Percentiles rank a stretch among this genome's conserved stretches.
Evolutionary conservation across 2,888 invertebrate genomes (phyloP).

Genomic region (Rotaria magnacalcarata): DNA sequence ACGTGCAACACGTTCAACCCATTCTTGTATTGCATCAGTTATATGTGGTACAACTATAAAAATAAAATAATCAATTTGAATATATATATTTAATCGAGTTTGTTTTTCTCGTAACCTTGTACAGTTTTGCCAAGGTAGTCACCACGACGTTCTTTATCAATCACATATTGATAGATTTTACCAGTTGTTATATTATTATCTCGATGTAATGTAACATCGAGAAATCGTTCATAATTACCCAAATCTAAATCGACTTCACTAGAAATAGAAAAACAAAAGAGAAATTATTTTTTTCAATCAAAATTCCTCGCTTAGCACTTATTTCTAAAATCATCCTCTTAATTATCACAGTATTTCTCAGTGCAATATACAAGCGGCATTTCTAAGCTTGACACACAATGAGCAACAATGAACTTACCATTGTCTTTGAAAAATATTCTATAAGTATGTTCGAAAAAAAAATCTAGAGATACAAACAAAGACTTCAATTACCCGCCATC

Average conservation of each 20-base stretch:
- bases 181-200: slow-evolving; percentile 33
- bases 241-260: slow-evolving; percentile 56
- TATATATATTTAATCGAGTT: background rate
- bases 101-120: slow-evolving; percentile 63
- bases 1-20: slow-evolving; percentile 62
- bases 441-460: too few species aligned
- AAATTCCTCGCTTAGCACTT: too few species aligned
- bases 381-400: too few species aligned
- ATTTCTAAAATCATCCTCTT: too few species aligned
- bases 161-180: slow-evolving; percentile 33
- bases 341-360: too few species aligned
- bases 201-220: background rate
- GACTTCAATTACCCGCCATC: slow-evolving; percentile 38
- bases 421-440: too few species aligned
- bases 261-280: too few species aligned
- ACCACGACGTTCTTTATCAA: slow-evolving; percentile 36
- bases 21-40: slow-evolving; percentile 25
- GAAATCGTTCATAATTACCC: slow-evolving; percentile 37
- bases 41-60: slow-evolving; percentile 57
- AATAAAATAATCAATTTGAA: slow-evolving; percentile 47
- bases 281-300: too few species aligned
- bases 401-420: too few species aligned
- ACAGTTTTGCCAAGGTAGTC: slow-evolving; percentile 34
- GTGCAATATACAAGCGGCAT: too few species aligned
- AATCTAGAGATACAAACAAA: too few species aligned